Evolutionary conservation across 2,888 invertebrate genomes (phyloP).

Genomic region (Seladonia tumulorum): DNA sequence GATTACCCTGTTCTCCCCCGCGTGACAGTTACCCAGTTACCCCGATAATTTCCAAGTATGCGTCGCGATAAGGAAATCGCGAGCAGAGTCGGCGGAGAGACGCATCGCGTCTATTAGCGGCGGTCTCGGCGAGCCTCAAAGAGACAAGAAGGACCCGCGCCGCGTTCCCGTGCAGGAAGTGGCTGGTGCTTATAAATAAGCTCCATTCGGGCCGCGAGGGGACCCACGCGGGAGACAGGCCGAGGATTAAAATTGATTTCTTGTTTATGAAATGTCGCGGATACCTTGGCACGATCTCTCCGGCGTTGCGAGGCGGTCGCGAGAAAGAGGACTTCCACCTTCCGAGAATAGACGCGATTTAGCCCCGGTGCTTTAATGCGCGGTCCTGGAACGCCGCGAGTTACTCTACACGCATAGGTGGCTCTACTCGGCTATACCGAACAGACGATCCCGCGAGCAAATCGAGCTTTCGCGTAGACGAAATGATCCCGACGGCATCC

Average conservation of each 20-base stretch:
- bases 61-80: neutral
- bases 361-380: constrained; percentile 53
- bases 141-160: constrained; percentile 20
- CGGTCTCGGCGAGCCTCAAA: neutral
- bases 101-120: constrained; percentile 4
- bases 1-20: no score
- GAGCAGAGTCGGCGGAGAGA: neutral
- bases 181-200: constrained; percentile 78
- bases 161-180: constrained; percentile 66
- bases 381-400: constrained; percentile 33
- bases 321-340: constrained; percentile 63
- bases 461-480: neutral
- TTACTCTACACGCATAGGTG: neutral
- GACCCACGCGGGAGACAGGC: constrained; percentile 4
- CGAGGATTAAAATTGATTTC: constrained; percentile 81
- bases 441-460: neutral
- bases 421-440: neutral
- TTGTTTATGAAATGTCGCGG: constrained; percentile 80
- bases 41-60: neutral
- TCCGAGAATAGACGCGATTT: constrained; percentile 79
- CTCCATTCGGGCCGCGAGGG: constrained; percentile 62
- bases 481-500: neutral
- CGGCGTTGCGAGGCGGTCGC: constrained; percentile 18
- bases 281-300: constrained; percentile 72
- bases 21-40: neutral